Conservation (phyloP, 2,797 vertebrate genomes). For the Pipistrellus pygmaeus region DNA sequence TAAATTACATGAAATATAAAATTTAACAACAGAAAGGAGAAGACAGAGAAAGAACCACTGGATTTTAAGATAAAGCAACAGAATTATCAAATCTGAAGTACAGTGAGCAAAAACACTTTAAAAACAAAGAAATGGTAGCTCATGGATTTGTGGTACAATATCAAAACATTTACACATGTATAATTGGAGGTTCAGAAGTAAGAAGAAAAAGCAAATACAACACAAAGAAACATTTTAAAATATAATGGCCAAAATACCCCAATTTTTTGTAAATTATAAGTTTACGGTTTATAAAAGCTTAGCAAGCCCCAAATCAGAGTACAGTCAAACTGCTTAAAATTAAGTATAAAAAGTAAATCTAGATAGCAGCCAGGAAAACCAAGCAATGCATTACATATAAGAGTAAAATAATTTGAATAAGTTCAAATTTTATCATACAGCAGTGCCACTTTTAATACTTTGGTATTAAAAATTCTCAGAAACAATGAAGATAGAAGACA, state of each 20-base stretch:
- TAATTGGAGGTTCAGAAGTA: neutral
- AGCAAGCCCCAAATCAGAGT: neutral
- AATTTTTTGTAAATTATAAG: conserved; percentile 11
- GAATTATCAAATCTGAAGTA: neutral
- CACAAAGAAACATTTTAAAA: conserved; percentile 33
- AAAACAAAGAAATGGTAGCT: neutral
- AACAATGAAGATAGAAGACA: neutral
- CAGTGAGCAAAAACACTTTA: neutral
- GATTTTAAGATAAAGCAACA: neutral
- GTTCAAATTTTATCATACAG: too few species aligned
- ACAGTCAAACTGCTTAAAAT: neutral
- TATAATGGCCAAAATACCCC: neutral
- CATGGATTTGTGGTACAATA: neutral
- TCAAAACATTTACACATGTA: neutral
- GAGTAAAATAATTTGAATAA: neutral
- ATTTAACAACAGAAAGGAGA: neutral
- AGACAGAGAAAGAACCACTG: neutral
- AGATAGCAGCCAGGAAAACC: neutral
- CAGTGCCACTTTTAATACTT: too few species aligned
- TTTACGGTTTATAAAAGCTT: neutral
- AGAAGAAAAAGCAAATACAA: neutral
- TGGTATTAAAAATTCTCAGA: neutral
- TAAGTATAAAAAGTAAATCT: conserved; percentile 13
- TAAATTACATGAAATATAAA: conserved; percentile 30
- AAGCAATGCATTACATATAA: neutral